Percentiles rank a stretch among this genome's conserved stretches.
Conservation (phyloP, 2,797 vertebrate species). For the Psittacula echo region DNA sequence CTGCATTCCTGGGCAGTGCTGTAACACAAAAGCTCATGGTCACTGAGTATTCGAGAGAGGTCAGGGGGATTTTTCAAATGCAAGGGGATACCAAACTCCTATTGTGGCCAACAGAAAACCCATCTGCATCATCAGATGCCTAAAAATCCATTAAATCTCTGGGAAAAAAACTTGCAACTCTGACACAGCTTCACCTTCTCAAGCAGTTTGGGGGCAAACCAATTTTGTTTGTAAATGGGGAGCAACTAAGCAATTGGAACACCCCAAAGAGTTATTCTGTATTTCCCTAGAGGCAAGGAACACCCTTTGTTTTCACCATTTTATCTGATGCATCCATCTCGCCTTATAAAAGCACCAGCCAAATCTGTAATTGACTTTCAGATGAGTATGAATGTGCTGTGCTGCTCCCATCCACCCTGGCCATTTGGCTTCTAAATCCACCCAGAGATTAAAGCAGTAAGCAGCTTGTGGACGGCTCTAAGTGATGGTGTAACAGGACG, state of each 20-base stretch:
- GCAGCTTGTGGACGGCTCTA: conserved; percentile 9
- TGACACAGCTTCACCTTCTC: background rate
- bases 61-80: conserved; percentile 23
- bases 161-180: background rate
- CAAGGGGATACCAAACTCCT: background rate
- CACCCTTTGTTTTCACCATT: background rate
- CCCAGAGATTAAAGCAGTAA: conserved; percentile 42
- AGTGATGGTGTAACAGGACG: background rate
- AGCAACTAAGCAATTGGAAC: background rate
- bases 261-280: background rate
- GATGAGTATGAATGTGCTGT: background rate
- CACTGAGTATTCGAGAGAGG: background rate
- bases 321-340: background rate
- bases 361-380: background rate
- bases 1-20: conserved; percentile 19
- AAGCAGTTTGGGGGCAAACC: background rate
- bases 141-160: background rate
- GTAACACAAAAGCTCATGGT: background rate
- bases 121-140: background rate
- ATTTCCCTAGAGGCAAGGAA: background rate
- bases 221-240: background rate
- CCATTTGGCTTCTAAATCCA: conserved; percentile 32
- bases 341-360: fast-evolving
- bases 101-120: background rate
- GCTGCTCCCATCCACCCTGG: background rate